Evolutionary conservation across 2,113 vertebrate species (phyloP).

Genomic region (Gasterosteus aculeatus): DNA sequence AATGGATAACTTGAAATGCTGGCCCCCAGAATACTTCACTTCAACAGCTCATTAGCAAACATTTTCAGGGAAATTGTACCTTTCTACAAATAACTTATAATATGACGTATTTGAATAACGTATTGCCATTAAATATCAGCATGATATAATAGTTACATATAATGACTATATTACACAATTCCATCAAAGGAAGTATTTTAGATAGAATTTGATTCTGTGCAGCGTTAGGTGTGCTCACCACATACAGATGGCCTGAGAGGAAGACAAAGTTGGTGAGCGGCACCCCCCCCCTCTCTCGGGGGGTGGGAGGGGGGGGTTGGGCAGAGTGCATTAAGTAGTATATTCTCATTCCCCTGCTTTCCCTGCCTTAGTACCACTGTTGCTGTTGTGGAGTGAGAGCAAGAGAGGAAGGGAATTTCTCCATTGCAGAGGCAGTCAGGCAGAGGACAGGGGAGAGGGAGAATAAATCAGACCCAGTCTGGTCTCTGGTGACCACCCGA

Average conservation of each 20-base stretch:
- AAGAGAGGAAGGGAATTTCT: constrained; percentile 77
- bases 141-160: neutral
- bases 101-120: neutral
- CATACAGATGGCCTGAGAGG: constrained; percentile 29
- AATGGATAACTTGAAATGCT: neutral
- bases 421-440: constrained; percentile 87
- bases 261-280: constrained; percentile 44
- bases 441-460: constrained; percentile 88
- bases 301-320: constrained; percentile 26
- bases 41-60: neutral
- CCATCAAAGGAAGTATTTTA: neutral
- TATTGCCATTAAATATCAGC: neutral
- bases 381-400: constrained; percentile 33
- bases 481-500: constrained; percentile 87
- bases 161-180: neutral
- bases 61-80: neutral
- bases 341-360: constrained; percentile 62
- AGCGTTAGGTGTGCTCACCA: constrained; percentile 3
- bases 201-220: neutral
- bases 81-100: neutral
- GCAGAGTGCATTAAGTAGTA: constrained; percentile 55
- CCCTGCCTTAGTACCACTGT: constrained; percentile 40
- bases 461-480: constrained; percentile 90
- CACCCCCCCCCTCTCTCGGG: neutral
- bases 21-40: neutral